Conservation (phyloP, 2,888 invertebrate species). For the Andrena bucephala region DNA sequence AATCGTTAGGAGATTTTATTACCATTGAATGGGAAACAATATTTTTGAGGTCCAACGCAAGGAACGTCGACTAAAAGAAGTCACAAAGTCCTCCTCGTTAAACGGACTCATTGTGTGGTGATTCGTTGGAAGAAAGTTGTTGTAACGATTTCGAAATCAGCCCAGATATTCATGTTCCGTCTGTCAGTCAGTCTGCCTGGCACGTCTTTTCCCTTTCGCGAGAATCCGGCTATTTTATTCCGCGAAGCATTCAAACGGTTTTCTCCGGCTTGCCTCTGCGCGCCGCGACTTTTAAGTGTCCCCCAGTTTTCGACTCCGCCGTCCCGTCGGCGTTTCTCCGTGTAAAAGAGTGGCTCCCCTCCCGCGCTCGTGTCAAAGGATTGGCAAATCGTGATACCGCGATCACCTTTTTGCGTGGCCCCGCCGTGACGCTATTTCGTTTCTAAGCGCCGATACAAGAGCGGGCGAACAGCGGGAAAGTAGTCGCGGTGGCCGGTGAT, state of each 20-base stretch:
- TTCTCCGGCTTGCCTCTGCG: slow-evolving; percentile 70
- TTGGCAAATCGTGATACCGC: slow-evolving; percentile 41
- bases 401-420: background rate
- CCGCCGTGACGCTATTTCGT: background rate
- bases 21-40: too few relatives aligned
- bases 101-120: background rate
- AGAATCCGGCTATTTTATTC: slow-evolving; percentile 73
- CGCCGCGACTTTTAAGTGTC: slow-evolving; percentile 78
- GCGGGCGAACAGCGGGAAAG: background rate
- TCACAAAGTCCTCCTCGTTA: background rate
- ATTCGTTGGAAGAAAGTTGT: slow-evolving; percentile 61
- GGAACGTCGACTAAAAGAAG: too few relatives aligned
- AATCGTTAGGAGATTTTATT: too few relatives aligned
- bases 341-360: background rate
- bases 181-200: slow-evolving; percentile 58
- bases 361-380: slow-evolving; percentile 12
- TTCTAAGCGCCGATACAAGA: background rate
- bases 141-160: slow-evolving; percentile 63
- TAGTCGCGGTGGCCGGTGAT: background rate
- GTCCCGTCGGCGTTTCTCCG: slow-evolving; percentile 37
- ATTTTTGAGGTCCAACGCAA: too few relatives aligned
- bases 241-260: slow-evolving; percentile 70
- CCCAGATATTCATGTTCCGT: slow-evolving; percentile 54
- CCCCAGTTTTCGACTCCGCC: slow-evolving; percentile 76
- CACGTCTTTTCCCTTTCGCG: slow-evolving; percentile 70